Conservation (phyloP, 2,113 vertebrate species). For the Ptilorrhoa leucosticta region DNA sequence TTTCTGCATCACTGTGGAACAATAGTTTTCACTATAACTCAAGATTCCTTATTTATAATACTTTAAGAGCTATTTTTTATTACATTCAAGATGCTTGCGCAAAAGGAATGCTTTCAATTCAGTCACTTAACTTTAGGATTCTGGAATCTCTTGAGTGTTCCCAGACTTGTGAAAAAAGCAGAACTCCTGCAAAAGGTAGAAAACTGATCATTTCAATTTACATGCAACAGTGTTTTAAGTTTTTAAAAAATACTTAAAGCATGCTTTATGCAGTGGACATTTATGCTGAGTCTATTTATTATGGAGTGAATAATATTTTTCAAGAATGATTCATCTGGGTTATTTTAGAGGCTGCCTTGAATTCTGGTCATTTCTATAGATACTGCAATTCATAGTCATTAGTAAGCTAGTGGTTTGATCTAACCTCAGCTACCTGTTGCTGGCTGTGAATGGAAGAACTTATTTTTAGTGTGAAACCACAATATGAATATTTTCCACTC, state of each 20-base stretch:
- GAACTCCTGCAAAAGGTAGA: background rate
- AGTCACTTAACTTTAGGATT: background rate
- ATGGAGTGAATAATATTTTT: slow-evolving; percentile 8
- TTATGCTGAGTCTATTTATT: slow-evolving; percentile 16
- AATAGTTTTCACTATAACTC: background rate
- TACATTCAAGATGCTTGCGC: background rate
- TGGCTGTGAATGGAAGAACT: slow-evolving; percentile 59
- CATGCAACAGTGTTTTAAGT: background rate
- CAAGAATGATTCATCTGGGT: slow-evolving; percentile 48
- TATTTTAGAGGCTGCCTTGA: slow-evolving; percentile 40
- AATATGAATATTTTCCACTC: slow-evolving; percentile 59
- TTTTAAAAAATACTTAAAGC: background rate
- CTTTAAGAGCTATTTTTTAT: background rate
- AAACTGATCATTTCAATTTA: background rate
- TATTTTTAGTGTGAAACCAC: slow-evolving; percentile 47
- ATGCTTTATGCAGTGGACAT: background rate
- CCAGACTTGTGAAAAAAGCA: background rate
- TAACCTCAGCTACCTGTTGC: slow-evolving; percentile 57
- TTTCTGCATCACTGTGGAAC: background rate
- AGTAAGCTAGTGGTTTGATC: slow-evolving; percentile 25
- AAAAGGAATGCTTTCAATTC: background rate
- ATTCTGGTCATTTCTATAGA: slow-evolving; percentile 59
- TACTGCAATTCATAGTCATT: slow-evolving; percentile 39
- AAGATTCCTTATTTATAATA: background rate
- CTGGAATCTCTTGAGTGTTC: background rate